phyloP scores from a whole-genome alignment of 2,113 vertebrate species.

The Rostratula benghalensis region DNA sequence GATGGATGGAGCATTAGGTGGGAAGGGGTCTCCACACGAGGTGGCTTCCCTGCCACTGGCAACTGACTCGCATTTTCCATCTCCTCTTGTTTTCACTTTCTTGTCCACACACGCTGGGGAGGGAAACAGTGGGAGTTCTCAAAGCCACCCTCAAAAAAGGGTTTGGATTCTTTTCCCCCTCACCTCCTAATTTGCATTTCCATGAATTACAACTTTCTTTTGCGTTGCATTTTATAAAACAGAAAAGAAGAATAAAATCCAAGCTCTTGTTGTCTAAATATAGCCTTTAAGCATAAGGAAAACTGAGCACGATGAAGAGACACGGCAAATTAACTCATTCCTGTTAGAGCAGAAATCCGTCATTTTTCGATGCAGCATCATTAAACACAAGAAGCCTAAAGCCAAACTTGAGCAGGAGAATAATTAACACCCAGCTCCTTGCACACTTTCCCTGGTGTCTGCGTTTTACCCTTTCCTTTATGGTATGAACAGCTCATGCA shows the following conservation, averaged over 20 bases:
- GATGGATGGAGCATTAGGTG: accelerated
- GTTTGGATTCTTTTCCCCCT: neutral
- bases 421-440: neutral
- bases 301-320: neutral
- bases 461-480: neutral
- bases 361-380: neutral
- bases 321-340: neutral
- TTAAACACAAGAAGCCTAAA: neutral
- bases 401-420: neutral
- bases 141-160: neutral
- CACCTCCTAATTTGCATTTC: neutral
- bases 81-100: neutral
- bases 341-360: neutral
- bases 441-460: neutral
- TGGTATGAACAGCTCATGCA: accelerated
- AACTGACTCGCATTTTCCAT: neutral
- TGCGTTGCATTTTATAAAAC: neutral
- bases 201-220: neutral
- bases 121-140: neutral
- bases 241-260: neutral
- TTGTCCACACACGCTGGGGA: neutral
- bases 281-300: neutral
- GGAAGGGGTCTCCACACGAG: neutral
- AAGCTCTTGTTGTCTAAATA: neutral
- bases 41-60: neutral